Evolutionary conservation across 2,888 invertebrate genomes (phyloP).

Genomic region (Trachelus stipa): DNA sequence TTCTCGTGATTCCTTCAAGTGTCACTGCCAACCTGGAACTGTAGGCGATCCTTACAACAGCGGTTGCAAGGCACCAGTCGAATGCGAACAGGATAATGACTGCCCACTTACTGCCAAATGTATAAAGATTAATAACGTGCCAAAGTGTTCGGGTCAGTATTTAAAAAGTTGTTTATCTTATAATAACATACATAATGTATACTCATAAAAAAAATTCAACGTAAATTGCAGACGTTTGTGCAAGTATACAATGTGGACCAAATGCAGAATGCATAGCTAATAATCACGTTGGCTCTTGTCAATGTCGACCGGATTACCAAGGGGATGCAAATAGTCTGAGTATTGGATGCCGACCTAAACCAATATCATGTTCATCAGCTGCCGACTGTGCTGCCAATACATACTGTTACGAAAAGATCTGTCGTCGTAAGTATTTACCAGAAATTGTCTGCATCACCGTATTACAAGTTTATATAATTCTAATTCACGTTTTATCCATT

Average conservation of each 20-base stretch:
- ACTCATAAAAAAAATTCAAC: neutral
- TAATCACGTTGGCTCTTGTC: slow-evolving; percentile 82
- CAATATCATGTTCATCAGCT: slow-evolving; percentile 78
- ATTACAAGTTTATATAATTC: slow-evolving; percentile 1
- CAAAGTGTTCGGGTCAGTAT: slow-evolving; percentile 79
- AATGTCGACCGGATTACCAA: slow-evolving; percentile 82
- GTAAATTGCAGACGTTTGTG: slow-evolving; percentile 76
- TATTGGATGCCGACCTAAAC: slow-evolving; percentile 80
- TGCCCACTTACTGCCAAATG: slow-evolving; percentile 87
- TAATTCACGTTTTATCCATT: slow-evolving; percentile 19
- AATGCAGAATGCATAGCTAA: slow-evolving; percentile 86
- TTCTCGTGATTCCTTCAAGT: slow-evolving; percentile 82
- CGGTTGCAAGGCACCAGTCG: slow-evolving; percentile 84
- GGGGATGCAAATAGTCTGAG: slow-evolving; percentile 79
- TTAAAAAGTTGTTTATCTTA: neutral
- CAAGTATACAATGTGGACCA: slow-evolving; percentile 80
- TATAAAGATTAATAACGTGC: slow-evolving; percentile 75
- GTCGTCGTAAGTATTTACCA: slow-evolving; percentile 77
- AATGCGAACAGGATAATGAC: slow-evolving; percentile 82
- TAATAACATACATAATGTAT: neutral
- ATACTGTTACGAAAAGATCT: slow-evolving; percentile 84
- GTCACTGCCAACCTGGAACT: slow-evolving; percentile 81
- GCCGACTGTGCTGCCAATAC: slow-evolving; percentile 82
- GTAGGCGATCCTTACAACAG: slow-evolving; percentile 88
- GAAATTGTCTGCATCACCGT: neutral